Percentiles rank a stretch among this genome's conserved stretches.
Conservation (phyloP, 2,797 vertebrate genomes). For the Paratrypauchen microcephalus region DNA sequence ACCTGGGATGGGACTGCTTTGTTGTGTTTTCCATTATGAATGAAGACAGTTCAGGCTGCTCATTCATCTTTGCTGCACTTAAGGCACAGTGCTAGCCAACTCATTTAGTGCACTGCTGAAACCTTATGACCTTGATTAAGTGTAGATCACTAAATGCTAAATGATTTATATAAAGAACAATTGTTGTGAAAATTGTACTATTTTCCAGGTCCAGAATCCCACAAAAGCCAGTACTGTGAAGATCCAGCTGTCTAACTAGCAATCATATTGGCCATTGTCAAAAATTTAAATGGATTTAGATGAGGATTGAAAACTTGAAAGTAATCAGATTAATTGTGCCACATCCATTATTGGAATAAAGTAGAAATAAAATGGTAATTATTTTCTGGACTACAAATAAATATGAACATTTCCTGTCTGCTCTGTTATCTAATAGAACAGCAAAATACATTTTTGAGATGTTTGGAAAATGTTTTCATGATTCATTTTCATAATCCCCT, state of each 20-base stretch:
- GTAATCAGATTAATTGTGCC: background rate
- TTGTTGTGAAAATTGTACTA: background rate
- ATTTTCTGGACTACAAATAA: background rate
- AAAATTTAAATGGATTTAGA: background rate
- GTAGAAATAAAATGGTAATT: background rate
- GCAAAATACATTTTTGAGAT: background rate
- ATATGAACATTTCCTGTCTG: background rate
- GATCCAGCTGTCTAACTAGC: background rate
- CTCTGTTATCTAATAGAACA: no score
- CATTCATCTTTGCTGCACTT: conserved; percentile 64
- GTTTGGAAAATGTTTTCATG: background rate
- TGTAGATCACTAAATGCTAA: conserved; percentile 10
- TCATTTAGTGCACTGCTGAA: conserved; percentile 16
- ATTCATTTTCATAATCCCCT: no score
- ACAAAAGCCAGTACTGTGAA: background rate
- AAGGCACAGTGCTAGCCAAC: conserved; percentile 43
- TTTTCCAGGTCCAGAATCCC: background rate
- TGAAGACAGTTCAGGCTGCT: conserved; percentile 57
- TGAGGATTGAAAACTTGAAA: background rate
- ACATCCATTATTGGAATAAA: background rate
- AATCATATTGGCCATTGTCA: background rate
- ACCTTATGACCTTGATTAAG: conserved; percentile 29
- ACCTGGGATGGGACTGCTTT: conserved; percentile 57
- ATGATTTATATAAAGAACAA: background rate
- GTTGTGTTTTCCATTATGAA: conserved; percentile 69